A percentile compares a stretch with the other conserved stretches of the same genome.
These are phyloP conservation scores for Pammene fasciana DNA, from an alignment of 2,888 invertebrate genomes.

Conservation along the genomic window DNA sequence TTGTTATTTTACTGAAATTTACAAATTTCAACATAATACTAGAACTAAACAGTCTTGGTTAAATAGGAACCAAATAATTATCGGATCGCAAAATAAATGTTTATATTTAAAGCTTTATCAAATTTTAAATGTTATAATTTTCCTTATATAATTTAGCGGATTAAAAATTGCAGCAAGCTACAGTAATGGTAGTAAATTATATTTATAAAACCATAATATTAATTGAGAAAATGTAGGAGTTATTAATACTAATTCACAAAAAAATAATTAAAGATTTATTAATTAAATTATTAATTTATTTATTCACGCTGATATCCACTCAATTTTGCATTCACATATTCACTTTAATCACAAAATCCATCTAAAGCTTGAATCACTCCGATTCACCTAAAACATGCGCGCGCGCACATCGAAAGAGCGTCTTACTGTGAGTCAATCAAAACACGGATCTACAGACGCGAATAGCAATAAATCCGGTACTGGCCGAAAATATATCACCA, in stretches of 20 bases:
- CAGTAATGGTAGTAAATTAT: too few relatives aligned
- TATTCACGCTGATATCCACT: not conserved
- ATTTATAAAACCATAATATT: too few relatives aligned
- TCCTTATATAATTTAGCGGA: not conserved
- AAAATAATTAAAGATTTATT: too few relatives aligned
- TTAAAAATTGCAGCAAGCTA: too few relatives aligned
- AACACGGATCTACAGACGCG: constrained; percentile 11
- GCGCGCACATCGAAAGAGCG: not conserved
- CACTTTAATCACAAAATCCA: not conserved
- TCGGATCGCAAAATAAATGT: not conserved
- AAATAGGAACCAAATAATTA: not conserved
- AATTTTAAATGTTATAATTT: not conserved
- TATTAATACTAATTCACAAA: not conserved
- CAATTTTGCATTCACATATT: not conserved
- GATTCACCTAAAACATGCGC: not conserved
- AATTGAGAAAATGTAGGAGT: not conserved
- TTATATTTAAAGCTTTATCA: not conserved
- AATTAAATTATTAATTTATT: not conserved
- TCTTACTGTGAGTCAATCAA: constrained; percentile 18
- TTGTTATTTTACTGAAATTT: not conserved
- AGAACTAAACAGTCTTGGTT: too few relatives aligned
- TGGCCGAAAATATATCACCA: constrained; percentile 6
- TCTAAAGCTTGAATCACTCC: not conserved
- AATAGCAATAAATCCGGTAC: not conserved
- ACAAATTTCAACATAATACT: not conserved